Base-by-base conservation (phyloP, 2,113 vertebrate species). In the Felis chaus region DNA sequence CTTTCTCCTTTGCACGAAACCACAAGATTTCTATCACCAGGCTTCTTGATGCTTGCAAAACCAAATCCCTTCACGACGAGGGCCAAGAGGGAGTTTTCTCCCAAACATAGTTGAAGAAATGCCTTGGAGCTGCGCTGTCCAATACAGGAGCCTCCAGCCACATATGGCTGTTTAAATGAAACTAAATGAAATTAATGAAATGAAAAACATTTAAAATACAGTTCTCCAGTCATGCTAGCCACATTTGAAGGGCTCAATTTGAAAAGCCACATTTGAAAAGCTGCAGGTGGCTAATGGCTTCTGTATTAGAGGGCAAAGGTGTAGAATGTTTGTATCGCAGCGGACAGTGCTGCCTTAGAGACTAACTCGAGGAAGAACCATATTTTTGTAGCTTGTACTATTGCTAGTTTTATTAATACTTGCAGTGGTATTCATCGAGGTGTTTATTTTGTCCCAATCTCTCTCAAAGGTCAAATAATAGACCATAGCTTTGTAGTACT, bases 401-500 rank as follows among this genome's bases (percentile, higher is more conserved):
- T 65, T 73, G 65, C 25, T 88, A n/a, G 29, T 68, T 95, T 76
- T 89, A 23, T 57, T 74, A 50, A 31, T 82, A 50, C 7, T 79
- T 94, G 87, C 41, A 39, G 25, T 89, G 53, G 71, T 48, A 21
- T 73, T 25, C 45, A 45, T 45, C 1, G 15, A 73, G 4, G 19
- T 78, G 15, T 78, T 84, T 88, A 71, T 85, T 89, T 96, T 93
- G 68, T 63, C 66, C 61, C n/a, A 45, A 10, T 82, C n/a, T 86
- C 95, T 89, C 86, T 97, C 82, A 74, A 68, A 96, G 53, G 33
- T 89, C 57, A 92, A 85, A 96, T 61, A 57, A 76, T 6, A 80
- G 69, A 53, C 36, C 36, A 1, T 79, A 8, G 88, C 95, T 96
- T 89, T 84, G 57, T 4, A 55, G 45, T 81, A 39, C 25, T 69